A percentile compares a stretch with the other conserved stretches of the same genome.
Conservation (phyloP, 2,888 invertebrate species). For the Cataglyphis cursor region DNA sequence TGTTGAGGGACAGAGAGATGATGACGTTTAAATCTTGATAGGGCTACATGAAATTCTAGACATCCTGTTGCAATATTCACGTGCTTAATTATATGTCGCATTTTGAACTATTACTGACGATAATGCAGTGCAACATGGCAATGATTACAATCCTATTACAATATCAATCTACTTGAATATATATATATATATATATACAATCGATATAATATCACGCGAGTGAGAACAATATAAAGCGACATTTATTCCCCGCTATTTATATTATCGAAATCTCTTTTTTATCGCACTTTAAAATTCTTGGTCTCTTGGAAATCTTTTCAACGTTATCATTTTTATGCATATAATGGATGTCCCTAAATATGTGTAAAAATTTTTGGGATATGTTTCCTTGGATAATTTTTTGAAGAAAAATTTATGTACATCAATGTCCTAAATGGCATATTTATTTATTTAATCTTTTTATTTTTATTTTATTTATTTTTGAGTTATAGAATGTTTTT, state of each 20-base stretch:
- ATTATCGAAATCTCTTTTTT: not conserved
- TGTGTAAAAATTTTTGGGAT: no score
- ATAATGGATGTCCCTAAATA: not conserved
- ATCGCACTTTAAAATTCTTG: not conserved
- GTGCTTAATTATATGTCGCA: slow-evolving; percentile 34
- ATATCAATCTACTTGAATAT: slow-evolving; percentile 26
- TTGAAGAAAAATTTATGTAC: no score
- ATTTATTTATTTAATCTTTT: no score
- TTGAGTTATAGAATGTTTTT: no score
- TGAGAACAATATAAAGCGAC: not conserved
- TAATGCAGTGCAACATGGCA: slow-evolving; percentile 2
- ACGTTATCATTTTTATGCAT: slow-evolving; percentile 24
- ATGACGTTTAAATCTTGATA: slow-evolving; percentile 43
- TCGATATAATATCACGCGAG: slow-evolving; percentile 8
- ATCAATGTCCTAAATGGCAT: no score
- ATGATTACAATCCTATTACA: slow-evolving; percentile 42
- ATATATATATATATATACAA: no score
- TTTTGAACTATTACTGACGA: slow-evolving; percentile 41
- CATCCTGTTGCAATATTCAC: slow-evolving; percentile 29
- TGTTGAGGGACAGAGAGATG: not conserved
- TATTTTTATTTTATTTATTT: no score
- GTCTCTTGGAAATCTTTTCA: not conserved
- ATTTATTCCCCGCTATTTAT: not conserved
- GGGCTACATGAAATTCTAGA: slow-evolving; percentile 46
- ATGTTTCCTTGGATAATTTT: no score